Evolutionary conservation across 2,888 invertebrate species (phyloP).

Genomic region (Eristalinus sepulchralis): DNA sequence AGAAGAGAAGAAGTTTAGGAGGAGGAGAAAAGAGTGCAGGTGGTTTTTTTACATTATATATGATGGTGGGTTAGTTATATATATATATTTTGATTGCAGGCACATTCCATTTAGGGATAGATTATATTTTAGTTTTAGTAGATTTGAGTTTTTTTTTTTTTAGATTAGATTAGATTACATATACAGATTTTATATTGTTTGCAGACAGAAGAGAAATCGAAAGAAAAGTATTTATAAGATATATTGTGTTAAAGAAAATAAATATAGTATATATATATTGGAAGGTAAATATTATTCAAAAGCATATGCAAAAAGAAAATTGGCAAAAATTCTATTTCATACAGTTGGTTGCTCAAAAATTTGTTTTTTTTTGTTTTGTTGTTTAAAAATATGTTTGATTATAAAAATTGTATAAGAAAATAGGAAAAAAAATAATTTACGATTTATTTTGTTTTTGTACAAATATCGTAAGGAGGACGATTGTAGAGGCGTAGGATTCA

Average conservation of each 20-base stretch:
- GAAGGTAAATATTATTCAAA: not conserved
- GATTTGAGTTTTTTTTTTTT: conserved; percentile 15
- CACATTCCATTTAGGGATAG: conserved; percentile 44
- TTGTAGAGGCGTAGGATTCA: not conserved
- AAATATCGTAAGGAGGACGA: not conserved
- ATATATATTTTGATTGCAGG: conserved; percentile 25
- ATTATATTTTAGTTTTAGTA: conserved; percentile 15
- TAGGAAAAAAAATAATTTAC: conserved; percentile 23
- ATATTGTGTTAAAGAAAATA: conserved; percentile 19
- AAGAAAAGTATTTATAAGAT: conserved; percentile 33
- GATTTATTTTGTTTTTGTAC: not conserved
- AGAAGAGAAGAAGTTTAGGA: conserved; percentile 7
- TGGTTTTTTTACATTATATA: not conserved
- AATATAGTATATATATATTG: not conserved
- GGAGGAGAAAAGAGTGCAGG: conserved; percentile 41
- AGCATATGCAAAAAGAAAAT: conserved; percentile 43
- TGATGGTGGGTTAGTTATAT: conserved; percentile 25
- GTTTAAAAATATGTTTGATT: not conserved
- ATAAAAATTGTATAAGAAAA: too few species aligned
- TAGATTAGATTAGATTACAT: conserved; percentile 13
- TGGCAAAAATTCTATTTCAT: conserved; percentile 45
- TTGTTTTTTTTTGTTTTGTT: not conserved
- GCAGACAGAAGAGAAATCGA: conserved; percentile 51
- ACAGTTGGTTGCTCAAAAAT: conserved; percentile 50
- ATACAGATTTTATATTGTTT: conserved; percentile 25